phyloP scores from a whole-genome alignment of 2,113 vertebrate species.

The Trochalopteron elliotii region DNA sequence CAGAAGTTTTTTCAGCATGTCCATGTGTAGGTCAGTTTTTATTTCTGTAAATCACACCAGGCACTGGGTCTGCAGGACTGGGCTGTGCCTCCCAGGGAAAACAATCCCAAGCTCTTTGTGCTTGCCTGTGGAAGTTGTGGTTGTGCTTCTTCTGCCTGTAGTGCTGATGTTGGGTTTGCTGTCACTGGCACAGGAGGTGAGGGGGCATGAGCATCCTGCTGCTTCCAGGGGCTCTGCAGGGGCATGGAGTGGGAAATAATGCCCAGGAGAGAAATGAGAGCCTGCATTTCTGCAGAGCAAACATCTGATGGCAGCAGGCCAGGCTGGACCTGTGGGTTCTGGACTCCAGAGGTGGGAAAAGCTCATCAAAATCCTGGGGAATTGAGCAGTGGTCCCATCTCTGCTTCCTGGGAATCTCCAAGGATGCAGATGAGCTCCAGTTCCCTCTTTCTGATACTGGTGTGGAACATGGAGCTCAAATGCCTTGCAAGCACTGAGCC shows the following conservation, averaged over 20 bases:
- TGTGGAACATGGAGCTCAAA: background rate
- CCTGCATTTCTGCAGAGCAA: background rate
- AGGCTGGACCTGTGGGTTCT: background rate
- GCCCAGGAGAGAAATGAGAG: background rate
- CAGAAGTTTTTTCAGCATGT: rapidly evolving
- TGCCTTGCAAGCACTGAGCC: background rate
- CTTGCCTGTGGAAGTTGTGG: background rate
- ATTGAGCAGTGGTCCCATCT: background rate
- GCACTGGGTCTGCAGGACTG: background rate
- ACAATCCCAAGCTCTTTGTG: background rate
- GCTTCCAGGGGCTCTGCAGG: background rate
- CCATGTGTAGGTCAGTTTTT: rapidly evolving
- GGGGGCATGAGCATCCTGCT: rapidly evolving
- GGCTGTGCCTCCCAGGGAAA: background rate
- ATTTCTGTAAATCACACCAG: background rate
- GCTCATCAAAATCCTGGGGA: background rate
- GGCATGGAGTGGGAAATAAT: background rate
- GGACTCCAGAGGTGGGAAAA: background rate
- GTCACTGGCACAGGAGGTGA: background rate
- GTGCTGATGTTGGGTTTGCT: background rate
- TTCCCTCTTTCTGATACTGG: background rate
- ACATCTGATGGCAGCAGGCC: background rate
- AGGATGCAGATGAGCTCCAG: background rate
- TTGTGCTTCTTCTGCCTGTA: background rate
- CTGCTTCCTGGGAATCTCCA: background rate